Evolutionary conservation across 2,888 invertebrate genomes (phyloP), one percentile per base, ranked within the genome.

Genomic region (Thumatha senex): DNA sequence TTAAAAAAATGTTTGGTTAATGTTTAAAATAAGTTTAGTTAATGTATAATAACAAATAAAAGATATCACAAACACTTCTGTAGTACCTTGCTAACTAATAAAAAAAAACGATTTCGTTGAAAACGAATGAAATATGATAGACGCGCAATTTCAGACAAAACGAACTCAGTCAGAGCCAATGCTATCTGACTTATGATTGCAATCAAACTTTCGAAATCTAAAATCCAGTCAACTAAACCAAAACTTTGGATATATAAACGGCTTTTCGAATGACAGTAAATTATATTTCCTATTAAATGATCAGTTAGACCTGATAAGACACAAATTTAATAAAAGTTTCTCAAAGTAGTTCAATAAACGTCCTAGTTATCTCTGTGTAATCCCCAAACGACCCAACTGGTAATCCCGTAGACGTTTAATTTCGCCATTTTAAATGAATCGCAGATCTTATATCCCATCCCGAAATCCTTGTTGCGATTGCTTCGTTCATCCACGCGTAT

Each of bases 361-460:
- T 77, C 76, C 76, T 69, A 70, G 78, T 80, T 81, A 81, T 82
- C 78, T 79, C 70, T 64, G 70, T 78, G 78, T 80, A 78, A 81
- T 79, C 76, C 78, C 71, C 72, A 63, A 74, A 80, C 77, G 78
- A 76, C 72, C 76, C 68, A 67, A 67, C 75, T 70, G 65, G 78
- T 83, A 82, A 85, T 83, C 81, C 76, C 67, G 66, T 70, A 76
- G 81, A 85, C 81, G 77, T 83, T 85, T 83, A 82, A 84, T 86
- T 85, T 82, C 76, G 74, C 72, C 78, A 66, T 82, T 84, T 83
- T 80, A 85, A 84, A 85, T 81, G 75, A 85, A 82, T 82, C 76
- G 74, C 73, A 72, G 77, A 81, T 78, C 78, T 78, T 76, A 81
- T 80, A 82, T 78, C 73, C 74, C 67, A 78, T 73, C 70, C 77